Evolutionary conservation across 64 coral and sea anemone genomes (phyloP), one percentile per base, ranked within the genome.

Genomic region (Montipora efflorescens): DNA sequence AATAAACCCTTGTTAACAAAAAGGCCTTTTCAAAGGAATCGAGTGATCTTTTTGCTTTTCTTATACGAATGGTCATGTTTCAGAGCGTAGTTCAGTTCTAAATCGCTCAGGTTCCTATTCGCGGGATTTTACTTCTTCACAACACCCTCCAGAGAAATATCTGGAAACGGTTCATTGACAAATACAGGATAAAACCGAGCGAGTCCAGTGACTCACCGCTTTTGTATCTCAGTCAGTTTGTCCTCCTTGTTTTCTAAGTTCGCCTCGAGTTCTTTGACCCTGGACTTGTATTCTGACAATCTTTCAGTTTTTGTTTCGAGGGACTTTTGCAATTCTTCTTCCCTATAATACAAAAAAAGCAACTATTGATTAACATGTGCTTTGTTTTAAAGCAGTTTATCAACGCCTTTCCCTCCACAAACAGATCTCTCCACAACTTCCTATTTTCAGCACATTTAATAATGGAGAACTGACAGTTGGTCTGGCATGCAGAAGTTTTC

Each of bases 291-390:
- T 21, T 95, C 96, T 22, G 89, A 87, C 8, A 98, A 67, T 55
- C 91, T 98, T 21, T 88, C 96, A 48, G 83, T 88, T 58, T 93
- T 94, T 77, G 96, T 92, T 92, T 98, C 93, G 5, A 98, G 84
- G 4, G 95, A 61, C 11, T 94, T 79, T 89, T 95, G 88, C 62
- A 98, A 81, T 3, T 98, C 96, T 66, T 98, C 96, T 92, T 98
- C 96, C 74, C 96, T 98, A 50, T 80, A 79, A 62, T 78, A 14
- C 7, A 82, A 91, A 91, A 21, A 47, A 3, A 75, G 0, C 1
- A 8, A 89, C 70, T 25, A 5, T 67, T 22, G n/a, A 50, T 10
- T 8, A 50, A 3, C 1, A 7, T 5, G 48, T 21, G 12, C 52
- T 55, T 55, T 10, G 52, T 55, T 55, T 64, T 15, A 55, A 5